Base-by-base conservation (phyloP, 2,113 vertebrate genomes). In the Neopipo cinnamomea region DNA sequence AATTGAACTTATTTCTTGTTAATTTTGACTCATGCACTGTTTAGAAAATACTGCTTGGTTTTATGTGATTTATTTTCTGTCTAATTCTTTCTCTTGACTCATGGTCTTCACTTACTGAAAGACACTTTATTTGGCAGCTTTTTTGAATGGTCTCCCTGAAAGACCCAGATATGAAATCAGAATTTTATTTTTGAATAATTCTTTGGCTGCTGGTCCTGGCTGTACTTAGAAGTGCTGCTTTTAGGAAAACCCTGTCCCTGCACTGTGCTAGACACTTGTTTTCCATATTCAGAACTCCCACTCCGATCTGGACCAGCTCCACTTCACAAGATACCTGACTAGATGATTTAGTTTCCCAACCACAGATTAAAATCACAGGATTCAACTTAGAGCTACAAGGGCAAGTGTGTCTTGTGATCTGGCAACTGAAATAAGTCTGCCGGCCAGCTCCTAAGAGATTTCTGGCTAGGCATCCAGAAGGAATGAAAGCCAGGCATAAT, bases 181-280 rank as follows among this genome's bases (percentile, higher is more conserved):
- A 74, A 80, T 70, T 86, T 86, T 52, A 55, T 80, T 95, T 92
- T 47, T 93, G 42, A 80, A 47, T 76, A 83, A 76, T 79, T 83
- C 6, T 27, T 89, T 94, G 89, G 87, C 81, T 88, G 84, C 66
- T 92, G 61, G 35, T 39, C 28, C 42, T 21, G 47, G 71, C 66
- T 91, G 50, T 70, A 73, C 33, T 73, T 63, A 50, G 55, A 73
- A 90, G 23, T 88, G 30, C 55, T 94, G 75, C 46, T 91, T 71
- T 55, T 55, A 86, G 76, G 76, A 93, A 92, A 91, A 66, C 18
- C 20, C 50, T 66, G 20, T 37, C 37, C 55, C 50, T 88, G 63
- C 25, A 74, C 55, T 71, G 16, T 46, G 33, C 76, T 92, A 77
- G 20, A 70, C 63, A 21, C 59, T 73, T 5, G 6, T 33, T 90